Base-by-base conservation (phyloP, 2,888 invertebrate genomes). In the Netelia melanura region DNA sequence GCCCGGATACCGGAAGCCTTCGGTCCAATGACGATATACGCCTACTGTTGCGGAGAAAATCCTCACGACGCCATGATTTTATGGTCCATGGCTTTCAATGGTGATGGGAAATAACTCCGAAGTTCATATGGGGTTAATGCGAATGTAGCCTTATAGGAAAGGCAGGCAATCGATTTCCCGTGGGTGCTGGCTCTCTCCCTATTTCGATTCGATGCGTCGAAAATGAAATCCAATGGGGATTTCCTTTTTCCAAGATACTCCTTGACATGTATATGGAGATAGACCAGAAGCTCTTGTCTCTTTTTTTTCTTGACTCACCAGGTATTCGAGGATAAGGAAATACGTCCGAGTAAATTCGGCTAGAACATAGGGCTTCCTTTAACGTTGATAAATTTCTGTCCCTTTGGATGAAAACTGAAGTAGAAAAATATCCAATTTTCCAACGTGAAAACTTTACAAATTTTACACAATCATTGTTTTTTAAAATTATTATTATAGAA, bases 191-290 rank as follows among this genome's bases (percentile, higher is more conserved):
- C 52, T 58, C 79, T 68, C 23, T n/a, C 81, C 76, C 76, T 81
- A 76, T 81, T 76, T 76, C 81, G 64, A 81, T 81, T 54, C 76
- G 54, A 65, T 56, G 71, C 38, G 54, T 43, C 62, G 68, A 61
- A 76, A 62, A 62, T 52, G 70, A 76, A 43, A 76, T 64, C 81
- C 54, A 64, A 76, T 76, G 68, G 81, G 38, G 64, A 81, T 81
- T 76, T 79, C 14, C 79, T 52, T 52, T 43, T 38, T 23, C n/a
- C 9, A 11, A 1, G 62, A 8, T 14, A 21, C 25, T 64, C 44
- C 48, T 23, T 56, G 70, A 70, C 54, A 81, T 76, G 44, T 76
- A 81, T 81, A 81, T 81, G 75, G 64, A 76, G 64, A 81, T 81
- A 25, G 68, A 54, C 54, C 68, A n/a, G 64, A 81, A 76, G 70